Evolutionary conservation across 2,797 vertebrate species (phyloP), one percentile per base, ranked within the genome.

Genomic region (Acanthiza pusilla): DNA sequence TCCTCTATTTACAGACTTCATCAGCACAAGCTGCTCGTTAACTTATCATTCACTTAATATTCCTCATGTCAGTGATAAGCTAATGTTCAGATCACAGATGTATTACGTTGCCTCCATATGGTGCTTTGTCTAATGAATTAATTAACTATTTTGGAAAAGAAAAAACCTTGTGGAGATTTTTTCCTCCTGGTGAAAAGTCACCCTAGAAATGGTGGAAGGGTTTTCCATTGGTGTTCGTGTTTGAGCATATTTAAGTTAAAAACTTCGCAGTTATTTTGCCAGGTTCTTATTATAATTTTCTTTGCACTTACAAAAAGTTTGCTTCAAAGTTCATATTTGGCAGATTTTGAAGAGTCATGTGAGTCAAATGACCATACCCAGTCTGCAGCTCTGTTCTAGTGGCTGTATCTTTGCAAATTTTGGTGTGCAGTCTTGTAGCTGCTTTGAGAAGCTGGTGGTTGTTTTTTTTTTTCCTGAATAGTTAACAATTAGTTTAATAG

Each of bases 61-160:
- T 96, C 88, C 60, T 92, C 53, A 3, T 89, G 90, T 75, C 78
- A n/a, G 78, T 74, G 93, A 85, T 95, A 92, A 94, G 91, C 84
- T 70, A 18, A 13, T 68, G 55, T 62, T 87, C 77, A 47, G 93
- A 71, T 78, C 88, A 88, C 96, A 97, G 92, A 97, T 95, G 92
- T 54, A 88, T 92, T 91, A 76, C 79, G 27, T 91, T 96, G 72
- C 38, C 60, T 96, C 96, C 95, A 94, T 96, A 92, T 96, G 96
- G 95, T 93, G 83, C 95, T 96, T 94, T 95, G 85, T 96, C 89
- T 94, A 92, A 96, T 94, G 84, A 96, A 92, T 94, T 89, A 88
- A 88, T 94, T 93, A 89, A 53, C 84, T 81, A 30, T 75, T 93
- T 87, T 42, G 85, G 77, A 4, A 16, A 75, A 68, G 67, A 91